A percentile compares a stretch with the other conserved stretches of the same genome.
These are phyloP conservation scores for Corvus cornix DNA, from an alignment of 2,113 vertebrate genomes.

Conservation along the genomic window DNA sequence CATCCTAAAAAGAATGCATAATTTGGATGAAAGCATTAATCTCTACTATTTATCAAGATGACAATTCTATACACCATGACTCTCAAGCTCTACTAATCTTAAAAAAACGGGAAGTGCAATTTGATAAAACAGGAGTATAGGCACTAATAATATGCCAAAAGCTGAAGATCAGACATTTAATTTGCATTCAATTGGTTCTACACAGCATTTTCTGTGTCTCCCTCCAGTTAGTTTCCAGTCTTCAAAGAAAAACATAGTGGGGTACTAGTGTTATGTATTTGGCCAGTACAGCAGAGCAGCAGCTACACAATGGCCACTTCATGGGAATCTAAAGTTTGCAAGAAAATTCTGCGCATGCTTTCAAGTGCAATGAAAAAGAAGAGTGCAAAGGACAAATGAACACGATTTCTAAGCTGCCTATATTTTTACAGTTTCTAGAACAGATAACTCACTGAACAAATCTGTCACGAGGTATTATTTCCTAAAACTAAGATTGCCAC, in stretches of 20 bases:
- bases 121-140: slow-evolving; percentile 9
- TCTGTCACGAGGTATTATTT: not conserved
- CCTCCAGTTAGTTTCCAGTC: not conserved
- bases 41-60: slow-evolving; percentile 22
- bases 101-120: slow-evolving; percentile 29
- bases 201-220: not conserved
- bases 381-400: not conserved
- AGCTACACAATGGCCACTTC: not conserved
- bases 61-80: not conserved
- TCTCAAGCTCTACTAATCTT: slow-evolving; percentile 22
- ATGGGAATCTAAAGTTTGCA: not conserved
- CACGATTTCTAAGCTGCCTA: not conserved
- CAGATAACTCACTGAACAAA: not conserved
- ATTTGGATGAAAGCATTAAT: slow-evolving; percentile 5
- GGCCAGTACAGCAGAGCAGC: not conserved
- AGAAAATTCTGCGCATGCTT: not conserved
- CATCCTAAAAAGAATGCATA: slow-evolving; percentile 28
- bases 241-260: not conserved
- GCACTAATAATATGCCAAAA: slow-evolving; percentile 2
- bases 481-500: not conserved
- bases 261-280: not conserved
- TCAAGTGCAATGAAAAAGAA: not conserved
- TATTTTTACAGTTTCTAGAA: not conserved
- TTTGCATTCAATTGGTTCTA: slow-evolving; percentile 26
- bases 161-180: not conserved